Evolutionary conservation across 1,140 invertebrate genomes (phyloP).

Genomic region (Drosophila melanica): DNA sequence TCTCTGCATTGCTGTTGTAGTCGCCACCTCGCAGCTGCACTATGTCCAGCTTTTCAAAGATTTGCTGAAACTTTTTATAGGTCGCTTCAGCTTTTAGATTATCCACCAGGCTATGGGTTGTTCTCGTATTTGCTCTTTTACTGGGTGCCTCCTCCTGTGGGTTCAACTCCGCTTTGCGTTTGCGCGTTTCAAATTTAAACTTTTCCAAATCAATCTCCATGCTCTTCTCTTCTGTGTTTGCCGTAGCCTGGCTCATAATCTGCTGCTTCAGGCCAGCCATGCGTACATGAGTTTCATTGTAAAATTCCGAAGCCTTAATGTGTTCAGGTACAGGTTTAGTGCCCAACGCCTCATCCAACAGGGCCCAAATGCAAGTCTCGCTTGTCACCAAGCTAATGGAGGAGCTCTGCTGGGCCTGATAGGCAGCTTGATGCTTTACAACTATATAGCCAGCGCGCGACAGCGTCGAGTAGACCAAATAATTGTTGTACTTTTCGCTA

Average conservation of each 20-base stretch:
- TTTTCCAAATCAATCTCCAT: neutral
- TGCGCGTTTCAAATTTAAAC: constrained; percentile 51
- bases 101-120: constrained; percentile 50
- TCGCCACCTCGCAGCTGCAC: constrained; percentile 43
- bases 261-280: constrained; percentile 45
- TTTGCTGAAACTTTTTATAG: constrained; percentile 49
- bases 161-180: constrained; percentile 41
- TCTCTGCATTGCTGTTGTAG: neutral
- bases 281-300: constrained; percentile 12
- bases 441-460: constrained; percentile 76
- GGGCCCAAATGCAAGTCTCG: constrained; percentile 69
- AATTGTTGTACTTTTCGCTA: constrained; percentile 60
- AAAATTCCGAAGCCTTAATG: constrained; percentile 47
- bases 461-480: constrained; percentile 72
- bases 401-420: neutral
- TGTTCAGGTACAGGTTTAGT: constrained; percentile 45
- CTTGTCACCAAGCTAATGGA: constrained; percentile 9
- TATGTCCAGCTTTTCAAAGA: constrained; percentile 70
- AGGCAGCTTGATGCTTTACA: constrained; percentile 44
- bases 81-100: constrained; percentile 50
- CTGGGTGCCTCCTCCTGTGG: neutral
- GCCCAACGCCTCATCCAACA: constrained; percentile 46
- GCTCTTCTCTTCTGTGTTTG: neutral
- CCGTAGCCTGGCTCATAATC: constrained; percentile 39
- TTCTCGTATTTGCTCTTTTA: constrained; percentile 28